Base-by-base conservation (phyloP, 2,113 vertebrate genomes). In the Notothenia rossii region DNA sequence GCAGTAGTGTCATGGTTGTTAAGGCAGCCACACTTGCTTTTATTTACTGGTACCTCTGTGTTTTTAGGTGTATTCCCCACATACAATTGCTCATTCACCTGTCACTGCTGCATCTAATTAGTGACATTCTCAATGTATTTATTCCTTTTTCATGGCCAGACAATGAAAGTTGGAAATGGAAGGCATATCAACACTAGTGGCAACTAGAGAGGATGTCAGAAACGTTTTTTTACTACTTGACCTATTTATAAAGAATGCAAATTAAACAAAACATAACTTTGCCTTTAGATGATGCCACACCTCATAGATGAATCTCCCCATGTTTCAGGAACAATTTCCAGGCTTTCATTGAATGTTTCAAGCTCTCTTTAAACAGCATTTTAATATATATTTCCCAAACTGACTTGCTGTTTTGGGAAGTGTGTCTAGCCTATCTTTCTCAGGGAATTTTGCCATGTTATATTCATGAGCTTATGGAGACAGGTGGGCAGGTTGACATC, bases 71-170 rank as follows among this genome's bases (percentile, higher is more conserved):
- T 67, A 64, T 77, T 77, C 20, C 50, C 36, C 58, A 71, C 62
- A 66, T 81, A 18, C 53, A 70, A 49, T 80, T 77, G 56, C 72
- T 60, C 76, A 83, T 85, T 74, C 69, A 68, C 60, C 79, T 83
- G 79, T 85, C 82, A 89, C 14, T 49, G 46, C 60, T 60, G 51
- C 18, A 50, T 80, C 64, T 85, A 72, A 87, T 87, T 85, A 89
- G 64, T 29, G 22, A 61, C 79, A 74, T 70, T 54, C 64, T 45
- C 15, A 29, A 33, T 74, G 79, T 80, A 72, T 83, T 83, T 78
- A 80, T 72, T 65, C 61, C 46, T 71, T 81, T 17, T 65, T 79
- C 81, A 77, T 53, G 51, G 79, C 46, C n/a, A 73, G 50, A 75
- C 67, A 74, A 17, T n/a, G 76, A 36, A 71, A 74, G 71, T 54